Base-by-base conservation (phyloP, 2,888 invertebrate genomes). In the Pristionchus fissidentatus region DNA sequence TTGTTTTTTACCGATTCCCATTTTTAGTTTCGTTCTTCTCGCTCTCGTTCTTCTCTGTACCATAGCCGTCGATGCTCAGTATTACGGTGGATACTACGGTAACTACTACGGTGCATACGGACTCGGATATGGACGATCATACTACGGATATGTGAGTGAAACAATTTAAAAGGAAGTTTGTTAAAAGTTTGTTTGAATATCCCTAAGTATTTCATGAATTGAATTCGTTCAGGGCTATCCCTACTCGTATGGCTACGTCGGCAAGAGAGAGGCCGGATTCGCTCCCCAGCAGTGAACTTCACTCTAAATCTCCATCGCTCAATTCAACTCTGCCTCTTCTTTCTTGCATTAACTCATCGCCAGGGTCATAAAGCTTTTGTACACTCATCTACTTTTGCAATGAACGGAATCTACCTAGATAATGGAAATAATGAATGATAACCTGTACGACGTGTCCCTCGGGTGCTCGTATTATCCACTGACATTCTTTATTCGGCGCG, bases 401-500 rank as follows among this genome's bases (percentile, higher is more conserved):
- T 49, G 19, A 15, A 10, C 19, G 1, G 13, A 26, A 41, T 15
- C 13, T 8, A 43, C 5, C 19, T 75, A 0, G 10, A 26, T 46
- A 26, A 49, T 15, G 49, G 22, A 62, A 5, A 29, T 29, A 75
- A n/a, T 13, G 3, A 5, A 4, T n/a, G 5, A 66, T 26, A 22
- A 90, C 91, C 89, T 87, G 75, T 10, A 91, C 87, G 81, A 90
- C 85, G 84, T 87, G 85, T 29, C 91, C 91, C 70, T 89, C 90
- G 8, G 91, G 91, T 7, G 91, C 91, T 55, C 84, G 82, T 13
- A 91, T 84, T 73, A 87, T 43, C 91, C 91, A 91, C 75, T 88
- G 41, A 75, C 91, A 91, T 32, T 88, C 77, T 15, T 87, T 85
- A 82, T 89, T 86, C 49, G 88, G 83, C n/a, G 87, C 77, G 85